phyloP scores from a whole-genome alignment of 92 coral and sea anemone genomes.

The Phenganax subtilis region DNA sequence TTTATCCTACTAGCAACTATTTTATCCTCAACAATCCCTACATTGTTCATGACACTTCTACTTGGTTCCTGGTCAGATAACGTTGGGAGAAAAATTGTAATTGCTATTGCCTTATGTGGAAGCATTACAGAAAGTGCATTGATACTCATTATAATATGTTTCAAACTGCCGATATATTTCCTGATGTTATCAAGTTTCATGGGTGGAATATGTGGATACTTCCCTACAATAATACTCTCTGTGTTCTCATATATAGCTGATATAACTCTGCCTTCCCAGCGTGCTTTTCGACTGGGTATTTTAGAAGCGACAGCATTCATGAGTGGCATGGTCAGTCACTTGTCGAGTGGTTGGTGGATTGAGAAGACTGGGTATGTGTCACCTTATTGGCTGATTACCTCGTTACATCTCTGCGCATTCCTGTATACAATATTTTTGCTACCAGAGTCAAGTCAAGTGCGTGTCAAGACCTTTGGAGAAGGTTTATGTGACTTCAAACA shows the following conservation, averaged over 20 bases:
- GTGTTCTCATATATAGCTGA: conserved; percentile 96
- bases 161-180: conserved; percentile 62
- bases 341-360: conserved; percentile 89
- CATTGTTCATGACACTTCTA: conserved; percentile 79
- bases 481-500: conserved; percentile 43
- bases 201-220: conserved; percentile 84
- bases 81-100: conserved; percentile 79
- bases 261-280: conserved; percentile 81
- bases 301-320: conserved; percentile 88
- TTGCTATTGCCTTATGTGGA: conserved; percentile 94
- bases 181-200: conserved; percentile 81
- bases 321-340: conserved; percentile 91
- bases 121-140: conserved; percentile 80
- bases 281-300: conserved; percentile 91
- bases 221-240: conserved; percentile 82
- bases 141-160: conserved; percentile 63
- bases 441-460: conserved; percentile 78
- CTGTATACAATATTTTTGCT: conserved; percentile 75
- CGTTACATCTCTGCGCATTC: conserved; percentile 72
- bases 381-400: conserved; percentile 71
- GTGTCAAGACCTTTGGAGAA: conserved; percentile 48
- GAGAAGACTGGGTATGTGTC: conserved; percentile 75
- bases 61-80: conserved; percentile 99
- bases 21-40: conserved; percentile 87
- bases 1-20: conserved; percentile 79